Percentiles rank a stretch among this genome's conserved stretches.
These are phyloP conservation scores for Anolis carolinensis DNA, from an alignment of 2,113 vertebrate genomes.

Conservation along the genomic window DNA sequence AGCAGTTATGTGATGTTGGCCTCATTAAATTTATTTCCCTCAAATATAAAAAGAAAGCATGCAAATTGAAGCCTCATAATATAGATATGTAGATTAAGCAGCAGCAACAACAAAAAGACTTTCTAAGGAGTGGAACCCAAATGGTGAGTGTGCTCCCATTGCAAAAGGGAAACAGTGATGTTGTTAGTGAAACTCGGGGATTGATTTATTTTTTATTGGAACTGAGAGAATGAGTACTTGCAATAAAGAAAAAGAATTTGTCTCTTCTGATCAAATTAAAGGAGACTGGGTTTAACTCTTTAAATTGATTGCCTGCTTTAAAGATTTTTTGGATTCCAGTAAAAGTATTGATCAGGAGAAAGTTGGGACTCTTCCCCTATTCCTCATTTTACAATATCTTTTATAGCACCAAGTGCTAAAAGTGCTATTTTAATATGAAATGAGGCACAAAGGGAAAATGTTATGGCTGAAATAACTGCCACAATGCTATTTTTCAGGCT, in stretches of 20 bases:
- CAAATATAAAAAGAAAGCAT: not conserved
- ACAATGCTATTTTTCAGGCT: not conserved
- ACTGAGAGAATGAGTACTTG: conserved; percentile 14
- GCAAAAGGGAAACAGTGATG: conserved; percentile 6
- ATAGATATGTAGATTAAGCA: not conserved
- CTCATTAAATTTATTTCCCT: not conserved
- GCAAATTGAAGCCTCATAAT: not conserved
- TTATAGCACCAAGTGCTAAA: conserved; percentile 40
- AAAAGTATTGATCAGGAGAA: conserved; percentile 60
- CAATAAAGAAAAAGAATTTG: conserved; percentile 1
- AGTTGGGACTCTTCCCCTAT: conserved; percentile 43
- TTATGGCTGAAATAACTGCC: conserved; percentile 33
- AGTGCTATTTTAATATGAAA: conserved; percentile 22
- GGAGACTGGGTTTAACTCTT: conserved; percentile 47
- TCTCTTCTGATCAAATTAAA: conserved; percentile 59
- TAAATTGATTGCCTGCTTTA: conserved; percentile 54
- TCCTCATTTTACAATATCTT: not conserved
- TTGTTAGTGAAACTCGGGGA: not conserved
- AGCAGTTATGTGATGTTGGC: not conserved
- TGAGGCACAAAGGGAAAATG: conserved; percentile 39
- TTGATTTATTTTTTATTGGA: conserved; percentile 51
- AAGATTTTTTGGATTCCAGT: conserved; percentile 48
- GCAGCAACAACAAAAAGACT: not conserved
- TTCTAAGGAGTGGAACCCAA: not conserved
- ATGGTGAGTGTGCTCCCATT: not conserved